Percentiles rank a stretch among this genome's conserved stretches.
Evolutionary conservation across 2,113 vertebrate genomes (phyloP).

Genomic region (Parotia lawesii): DNA sequence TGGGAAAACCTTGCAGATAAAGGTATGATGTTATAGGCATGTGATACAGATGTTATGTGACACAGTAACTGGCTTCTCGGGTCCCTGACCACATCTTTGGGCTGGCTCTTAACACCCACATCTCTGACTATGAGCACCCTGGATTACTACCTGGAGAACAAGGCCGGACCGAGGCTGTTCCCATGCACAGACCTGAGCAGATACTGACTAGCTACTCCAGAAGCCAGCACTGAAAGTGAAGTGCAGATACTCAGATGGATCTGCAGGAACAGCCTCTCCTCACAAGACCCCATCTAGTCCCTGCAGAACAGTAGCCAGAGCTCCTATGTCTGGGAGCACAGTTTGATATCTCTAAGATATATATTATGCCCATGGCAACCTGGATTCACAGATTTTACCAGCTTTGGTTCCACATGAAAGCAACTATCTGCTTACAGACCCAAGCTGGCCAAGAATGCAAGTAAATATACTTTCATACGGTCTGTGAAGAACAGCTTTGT

Average conservation of each 20-base stretch:
- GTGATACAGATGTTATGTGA: not conserved
- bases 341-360: not conserved
- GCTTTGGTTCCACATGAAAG: not conserved
- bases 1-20: not conserved
- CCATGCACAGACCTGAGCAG: not conserved
- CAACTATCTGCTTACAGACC: not conserved
- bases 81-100: not conserved
- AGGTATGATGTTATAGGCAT: not conserved
- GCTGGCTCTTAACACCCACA: not conserved
- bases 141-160: not conserved
- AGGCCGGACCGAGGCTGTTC: not conserved
- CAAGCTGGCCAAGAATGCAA: not conserved
- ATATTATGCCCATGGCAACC: not conserved
- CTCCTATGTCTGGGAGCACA: not conserved
- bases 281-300: not conserved
- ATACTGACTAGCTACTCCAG: not conserved
- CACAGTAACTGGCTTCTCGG: not conserved
- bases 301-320: not conserved
- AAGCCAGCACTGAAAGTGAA: not conserved
- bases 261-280: not conserved
- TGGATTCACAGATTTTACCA: not conserved
- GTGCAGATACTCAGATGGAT: not conserved
- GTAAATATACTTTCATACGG: not conserved
- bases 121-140: not conserved
- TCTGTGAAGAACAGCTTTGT: not conserved